Evolutionary conservation across 2,113 vertebrate genomes (phyloP), one percentile per base, ranked within the genome.

Genomic region (Pachyramphus minor): DNA sequence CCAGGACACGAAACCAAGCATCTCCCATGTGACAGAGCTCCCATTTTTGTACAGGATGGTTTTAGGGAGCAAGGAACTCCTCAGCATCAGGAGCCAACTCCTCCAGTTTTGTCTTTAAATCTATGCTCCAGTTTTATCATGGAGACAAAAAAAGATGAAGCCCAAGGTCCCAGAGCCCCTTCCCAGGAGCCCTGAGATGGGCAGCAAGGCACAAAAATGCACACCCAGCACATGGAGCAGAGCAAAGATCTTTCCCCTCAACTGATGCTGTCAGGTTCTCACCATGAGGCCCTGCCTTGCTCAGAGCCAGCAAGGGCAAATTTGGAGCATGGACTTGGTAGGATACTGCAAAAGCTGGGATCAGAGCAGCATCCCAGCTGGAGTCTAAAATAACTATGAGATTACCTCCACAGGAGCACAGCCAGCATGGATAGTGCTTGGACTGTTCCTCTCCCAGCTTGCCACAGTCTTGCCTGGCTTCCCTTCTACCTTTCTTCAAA

Each of bases 301-400:
- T 94, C 42, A 25, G 47, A 50, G 75, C 16, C 81, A 84, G 49
- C 2, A 2, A 59, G 31, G 49, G 45, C 50, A 69, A 27, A 62
- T 69, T 66, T 69, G 59, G 73, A 89, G 45, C 59, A 27, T 10
- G 30, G 64, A 14, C 60, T 77, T 66, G 90, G 73, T 68, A 87
- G 90, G 68, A 33, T 60, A 58, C 14, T 66, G 73, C 50, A 80
- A 74, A 89, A 95, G 37, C 81, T 87, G 84, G 64, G 64, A 89
- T 93, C 77, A 89, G 95, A 87, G 50, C 81, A 91, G 74, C 77
- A 81, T 84, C 87, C 37, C 90, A 93, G 90, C 77, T 91, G 90
- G 84, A 89, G 59, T 52, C 84, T 94, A 94, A 93, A 96, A 87
- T 84, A 96, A 91, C 96, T 89, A 81, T 0, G 27, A 79, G 85